phyloP scores from a whole-genome alignment of 2,797 vertebrate species.

The Macropodus opercularis region DNA sequence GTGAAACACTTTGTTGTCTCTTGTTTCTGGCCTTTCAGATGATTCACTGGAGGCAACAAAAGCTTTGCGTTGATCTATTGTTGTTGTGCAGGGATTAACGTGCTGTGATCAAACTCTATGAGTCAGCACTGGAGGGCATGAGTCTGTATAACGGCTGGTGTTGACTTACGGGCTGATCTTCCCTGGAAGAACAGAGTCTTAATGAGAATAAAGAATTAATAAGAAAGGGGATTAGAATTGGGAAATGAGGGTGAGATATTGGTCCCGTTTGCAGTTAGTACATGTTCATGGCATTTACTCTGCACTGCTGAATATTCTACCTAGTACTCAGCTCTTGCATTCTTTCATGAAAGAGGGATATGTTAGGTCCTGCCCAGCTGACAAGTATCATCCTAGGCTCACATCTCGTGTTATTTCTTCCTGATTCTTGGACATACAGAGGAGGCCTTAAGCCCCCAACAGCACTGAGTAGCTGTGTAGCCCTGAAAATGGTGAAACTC shows the following conservation, averaged over 20 bases:
- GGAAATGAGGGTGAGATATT: constrained; percentile 11
- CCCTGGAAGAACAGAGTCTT: constrained; percentile 5
- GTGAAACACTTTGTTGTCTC: constrained; percentile 22
- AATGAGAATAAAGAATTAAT: neutral
- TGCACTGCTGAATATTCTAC: constrained; percentile 32
- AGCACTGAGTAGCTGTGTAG: constrained; percentile 36
- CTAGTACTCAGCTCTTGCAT: constrained; percentile 44
- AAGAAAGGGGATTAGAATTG: constrained; percentile 19
- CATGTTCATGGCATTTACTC: constrained; percentile 12
- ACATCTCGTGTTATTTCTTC: constrained; percentile 20
- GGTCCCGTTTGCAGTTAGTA: neutral
- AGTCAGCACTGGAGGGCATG: constrained; percentile 25
- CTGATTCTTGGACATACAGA: constrained; percentile 22
- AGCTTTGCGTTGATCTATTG: constrained; percentile 16
- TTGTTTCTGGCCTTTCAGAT: constrained; percentile 13
- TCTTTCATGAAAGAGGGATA: constrained; percentile 61
- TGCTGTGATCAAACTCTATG: constrained; percentile 34
- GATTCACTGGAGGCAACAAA: constrained; percentile 7
- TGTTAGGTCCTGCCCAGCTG: constrained; percentile 64
- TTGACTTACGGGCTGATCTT: constrained; percentile 31
- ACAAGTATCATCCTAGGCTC: constrained; percentile 35
- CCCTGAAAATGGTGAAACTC: constrained; percentile 30
- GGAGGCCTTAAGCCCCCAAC: constrained; percentile 28
- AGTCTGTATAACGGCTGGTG: constrained; percentile 20
- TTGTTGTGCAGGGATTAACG: constrained; percentile 32